Evolutionary conservation across 1,140 invertebrate species (phyloP), one percentile per base, ranked within the genome.

Genomic region (Delia radicum): DNA sequence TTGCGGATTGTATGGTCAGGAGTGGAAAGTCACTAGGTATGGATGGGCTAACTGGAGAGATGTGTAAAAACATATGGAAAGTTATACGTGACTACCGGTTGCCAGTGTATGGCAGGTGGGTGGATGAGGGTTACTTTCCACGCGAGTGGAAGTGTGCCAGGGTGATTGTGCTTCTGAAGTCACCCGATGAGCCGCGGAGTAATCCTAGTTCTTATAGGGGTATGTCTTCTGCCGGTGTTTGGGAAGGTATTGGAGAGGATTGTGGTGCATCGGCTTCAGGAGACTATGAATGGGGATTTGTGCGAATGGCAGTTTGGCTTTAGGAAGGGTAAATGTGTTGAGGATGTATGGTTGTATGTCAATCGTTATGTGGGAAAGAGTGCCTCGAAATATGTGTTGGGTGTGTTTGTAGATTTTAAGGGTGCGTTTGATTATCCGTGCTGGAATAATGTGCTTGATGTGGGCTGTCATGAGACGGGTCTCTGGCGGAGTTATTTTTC

Each of bases 181-280:
- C 74, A 12, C 3, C 33, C 1, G 71, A 73, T 4, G 29, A 28
- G 29, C 5, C 21, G 3, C 61, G n/a, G n/a, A 42, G 27, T 0
- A 21, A 79, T 37, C 37, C 77, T 1, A 73, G 75, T 12, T 83
- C 82, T 0, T 85, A 82, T 37, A 71, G 83, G 7, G 81, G 81
- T 0, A 83, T 83, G 80, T 8, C 73, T 84, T 2, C 75, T 84
- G 0, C 75, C 79, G n/a, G 78, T 80, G 0, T 21, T 82, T 62
- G 77, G 80, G 0, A 85, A 85, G 76, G 31, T 81, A 4, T 63
- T 82, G 71, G 80, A 84, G 61, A 76, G 74, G 18, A 74, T 83
- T 18, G 71, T 83, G n/a, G 37, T 76, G 0, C 2, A 21, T 2
- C 69, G 80, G 42, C 24, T 82, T 1, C 26, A 67, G n/a, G 7